Percentiles rank a stretch among this genome's conserved stretches.
Evolutionary conservation across 1,140 invertebrate species (phyloP).

Genomic region (Paralvinella palmiformis): DNA sequence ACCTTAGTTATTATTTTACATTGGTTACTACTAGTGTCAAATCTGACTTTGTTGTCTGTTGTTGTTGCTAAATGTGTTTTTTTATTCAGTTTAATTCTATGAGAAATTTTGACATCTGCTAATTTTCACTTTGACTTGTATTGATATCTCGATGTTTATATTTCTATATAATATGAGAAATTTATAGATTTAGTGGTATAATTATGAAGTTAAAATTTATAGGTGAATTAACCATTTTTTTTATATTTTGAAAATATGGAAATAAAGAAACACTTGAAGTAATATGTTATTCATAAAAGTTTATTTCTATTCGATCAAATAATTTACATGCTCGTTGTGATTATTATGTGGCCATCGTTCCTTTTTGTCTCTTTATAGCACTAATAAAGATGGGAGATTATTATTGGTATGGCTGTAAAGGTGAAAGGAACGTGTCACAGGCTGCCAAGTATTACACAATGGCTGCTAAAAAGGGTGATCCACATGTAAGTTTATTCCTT

Average conservation of each 20-base stretch:
- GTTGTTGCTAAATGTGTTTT: too few relatives aligned
- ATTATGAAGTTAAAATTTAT: too few relatives aligned
- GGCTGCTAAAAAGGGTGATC: constrained; percentile 38
- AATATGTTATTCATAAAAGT: background rate
- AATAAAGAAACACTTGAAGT: background rate
- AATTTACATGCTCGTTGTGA: background rate
- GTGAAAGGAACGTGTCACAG: constrained; percentile 22
- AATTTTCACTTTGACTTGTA: too few relatives aligned
- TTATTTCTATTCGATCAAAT: background rate
- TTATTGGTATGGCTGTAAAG: constrained; percentile 41
- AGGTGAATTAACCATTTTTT: background rate
- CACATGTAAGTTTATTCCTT: constrained; percentile 44
- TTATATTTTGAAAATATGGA: background rate
- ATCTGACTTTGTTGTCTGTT: too few relatives aligned
- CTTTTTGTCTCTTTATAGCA: constrained; percentile 27
- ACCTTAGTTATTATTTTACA: too few relatives aligned
- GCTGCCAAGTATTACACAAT: constrained; percentile 30
- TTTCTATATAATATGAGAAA: too few relatives aligned
- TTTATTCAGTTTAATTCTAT: background rate
- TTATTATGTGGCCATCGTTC: background rate
- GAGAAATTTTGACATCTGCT: background rate
- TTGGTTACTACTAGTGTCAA: too few relatives aligned
- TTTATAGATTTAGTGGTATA: too few relatives aligned
- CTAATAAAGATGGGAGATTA: constrained; percentile 48
- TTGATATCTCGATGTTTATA: too few relatives aligned